Evolutionary conservation across 1,140 invertebrate species (phyloP).

Genomic region (Zeugodacus cucurbitae): DNA sequence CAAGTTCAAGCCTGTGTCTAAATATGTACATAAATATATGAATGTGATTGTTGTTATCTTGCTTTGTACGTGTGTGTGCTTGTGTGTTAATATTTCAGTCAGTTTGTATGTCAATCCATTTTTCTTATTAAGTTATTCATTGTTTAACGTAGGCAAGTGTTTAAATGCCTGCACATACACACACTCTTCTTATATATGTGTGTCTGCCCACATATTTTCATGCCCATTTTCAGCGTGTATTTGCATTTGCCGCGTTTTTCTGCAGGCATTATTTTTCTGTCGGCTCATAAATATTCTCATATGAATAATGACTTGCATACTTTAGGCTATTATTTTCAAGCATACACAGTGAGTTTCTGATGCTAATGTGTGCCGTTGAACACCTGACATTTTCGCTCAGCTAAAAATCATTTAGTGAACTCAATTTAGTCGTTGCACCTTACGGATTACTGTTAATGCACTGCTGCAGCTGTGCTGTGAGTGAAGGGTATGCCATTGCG

Average conservation of each 20-base stretch:
- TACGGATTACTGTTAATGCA: background rate
- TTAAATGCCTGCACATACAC: background rate
- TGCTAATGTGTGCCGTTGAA: background rate
- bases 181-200: background rate
- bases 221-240: background rate
- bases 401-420: background rate
- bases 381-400: background rate
- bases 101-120: background rate
- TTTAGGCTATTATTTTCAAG: background rate
- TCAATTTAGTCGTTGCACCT: background rate
- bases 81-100: background rate
- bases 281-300: constrained; percentile 4
- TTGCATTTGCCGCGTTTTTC: background rate
- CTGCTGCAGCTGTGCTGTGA: background rate
- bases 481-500: background rate
- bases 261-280: background rate
- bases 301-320: constrained; percentile 27
- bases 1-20: background rate
- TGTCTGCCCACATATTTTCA: background rate
- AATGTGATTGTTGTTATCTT: background rate
- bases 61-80: background rate
- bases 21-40: background rate
- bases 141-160: background rate
- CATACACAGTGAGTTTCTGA: background rate
- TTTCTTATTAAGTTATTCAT: constrained; percentile 38